Evolutionary conservation across 1,140 invertebrate genomes (phyloP), one percentile per base, ranked within the genome.

Genomic region (Sipha flava): DNA sequence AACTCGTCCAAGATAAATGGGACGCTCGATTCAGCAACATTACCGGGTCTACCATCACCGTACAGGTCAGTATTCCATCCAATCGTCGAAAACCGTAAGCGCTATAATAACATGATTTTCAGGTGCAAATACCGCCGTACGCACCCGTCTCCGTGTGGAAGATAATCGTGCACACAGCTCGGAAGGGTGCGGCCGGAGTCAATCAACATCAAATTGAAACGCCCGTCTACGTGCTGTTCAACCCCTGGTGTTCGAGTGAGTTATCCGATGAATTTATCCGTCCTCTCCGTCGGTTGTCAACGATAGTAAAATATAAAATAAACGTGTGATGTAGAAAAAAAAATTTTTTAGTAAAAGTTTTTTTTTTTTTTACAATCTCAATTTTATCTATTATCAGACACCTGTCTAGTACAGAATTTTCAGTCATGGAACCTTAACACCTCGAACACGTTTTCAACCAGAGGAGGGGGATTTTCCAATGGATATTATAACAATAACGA

Each of bases 171-270:
- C 86, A 89, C 54, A 90, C 90, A 86, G 40, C 79, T 34, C 4
- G 14, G 18, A 23, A 82, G 81, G 62, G 80, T 40, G 47, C 57
- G 1, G 31, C 80, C 4, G 68, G 73, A 12, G 73, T 77, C 14
- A 77, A 77, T 43, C 73, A 77, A 40, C 73, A 77, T 57, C 43
- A 43, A 26, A 43, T 64, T 47, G 40, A 84, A 26, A 23, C 52
- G 0, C 34, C 31, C 16, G 0, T 94, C 54, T 95, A 92, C 84
- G 86, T 95, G n/a, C 86, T 94, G 4, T 94, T 94, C 85, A 95
- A 95, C 85, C 92, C 93, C 3, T 94, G 93, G 93, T 87, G 89
- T 81, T 88, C 90, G 88, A 90, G 93, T 94, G 86, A 84, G 84
- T 81, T 21, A 31, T 59, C 21, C n/a, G n/a, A n/a, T n/a, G n/a